A percentile compares a stretch with the other conserved stretches of the same genome.
Conservation (phyloP, 2,888 invertebrate species). For the Lochmaea capreae region DNA sequence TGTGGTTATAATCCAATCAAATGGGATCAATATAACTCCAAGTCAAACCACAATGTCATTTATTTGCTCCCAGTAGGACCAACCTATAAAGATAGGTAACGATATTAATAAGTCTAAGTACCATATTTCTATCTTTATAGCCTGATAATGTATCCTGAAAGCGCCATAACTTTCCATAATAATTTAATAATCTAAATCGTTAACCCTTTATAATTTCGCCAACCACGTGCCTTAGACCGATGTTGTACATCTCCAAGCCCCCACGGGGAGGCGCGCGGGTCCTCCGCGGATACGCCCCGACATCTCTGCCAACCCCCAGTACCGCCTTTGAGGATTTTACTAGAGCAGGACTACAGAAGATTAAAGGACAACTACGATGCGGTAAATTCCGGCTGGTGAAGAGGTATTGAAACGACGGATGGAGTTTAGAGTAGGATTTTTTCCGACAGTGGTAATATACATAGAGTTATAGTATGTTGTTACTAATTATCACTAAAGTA, state of each 20-base stretch:
- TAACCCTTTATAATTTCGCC: not conserved
- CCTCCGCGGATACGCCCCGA: constrained; percentile 60
- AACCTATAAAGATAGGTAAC: too few species aligned
- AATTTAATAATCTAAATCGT: not conserved
- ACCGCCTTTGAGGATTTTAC: constrained; percentile 63
- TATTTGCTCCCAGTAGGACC: too few species aligned
- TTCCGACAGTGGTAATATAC: not conserved
- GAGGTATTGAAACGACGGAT: not conserved
- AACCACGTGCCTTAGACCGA: constrained; percentile 2
- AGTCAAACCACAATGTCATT: too few species aligned
- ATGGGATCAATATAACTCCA: too few species aligned
- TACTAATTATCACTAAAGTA: too few species aligned
- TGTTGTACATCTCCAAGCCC: constrained; percentile 13
- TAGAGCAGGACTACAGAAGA: constrained; percentile 53
- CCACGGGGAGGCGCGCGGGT: constrained; percentile 56
- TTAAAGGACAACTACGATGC: constrained; percentile 14
- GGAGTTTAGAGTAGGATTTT: not conserved
- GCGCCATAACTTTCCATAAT: not conserved
- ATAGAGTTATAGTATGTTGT: too few species aligned
- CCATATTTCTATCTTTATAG: too few species aligned
- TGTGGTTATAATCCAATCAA: too few species aligned
- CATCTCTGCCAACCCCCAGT: constrained; percentile 63
- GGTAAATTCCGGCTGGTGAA: too few species aligned
- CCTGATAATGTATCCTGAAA: not conserved
- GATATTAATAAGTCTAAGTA: too few species aligned